Evolutionary conservation across 1,140 invertebrate genomes (phyloP).

Genomic region (Drosophila pseudoobscura): DNA sequence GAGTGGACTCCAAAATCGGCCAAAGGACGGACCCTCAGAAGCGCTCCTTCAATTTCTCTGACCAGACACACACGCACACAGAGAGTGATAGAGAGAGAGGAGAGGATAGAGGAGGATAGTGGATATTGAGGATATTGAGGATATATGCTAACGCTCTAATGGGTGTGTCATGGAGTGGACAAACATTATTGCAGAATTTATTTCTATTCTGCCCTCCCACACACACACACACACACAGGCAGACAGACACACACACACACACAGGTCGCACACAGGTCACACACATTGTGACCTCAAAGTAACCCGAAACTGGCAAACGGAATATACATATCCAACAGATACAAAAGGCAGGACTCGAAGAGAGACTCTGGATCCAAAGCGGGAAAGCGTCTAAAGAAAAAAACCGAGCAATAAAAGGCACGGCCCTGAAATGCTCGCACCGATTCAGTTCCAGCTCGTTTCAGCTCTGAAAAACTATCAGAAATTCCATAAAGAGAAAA

Average conservation of each 20-base stretch:
- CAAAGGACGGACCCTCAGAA: slow-evolving; percentile 42
- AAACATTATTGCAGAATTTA: slow-evolving; percentile 72
- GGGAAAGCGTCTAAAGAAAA: slow-evolving; percentile 41
- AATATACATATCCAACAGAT: background rate
- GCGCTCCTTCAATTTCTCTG: slow-evolving; percentile 9
- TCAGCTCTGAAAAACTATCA: slow-evolving; percentile 64
- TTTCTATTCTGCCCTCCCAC: slow-evolving; percentile 48
- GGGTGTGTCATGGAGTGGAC: slow-evolving; percentile 67
- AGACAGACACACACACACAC: background rate
- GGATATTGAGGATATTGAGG: slow-evolving; percentile 26
- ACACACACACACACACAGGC: too few species aligned
- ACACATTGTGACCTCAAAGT: slow-evolving; percentile 67
- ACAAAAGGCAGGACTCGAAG: slow-evolving; percentile 55
- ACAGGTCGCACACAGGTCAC: background rate
- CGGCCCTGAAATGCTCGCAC: slow-evolving; percentile 51
- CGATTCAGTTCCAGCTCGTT: slow-evolving; percentile 40
- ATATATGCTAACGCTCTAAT: slow-evolving; percentile 50
- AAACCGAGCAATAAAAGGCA: slow-evolving; percentile 67
- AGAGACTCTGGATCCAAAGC: slow-evolving; percentile 40
- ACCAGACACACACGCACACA: slow-evolving; percentile 18
- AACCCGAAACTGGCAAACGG: slow-evolving; percentile 67
- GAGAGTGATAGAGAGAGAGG: slow-evolving; percentile 7
- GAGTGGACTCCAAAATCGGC: slow-evolving; percentile 68
- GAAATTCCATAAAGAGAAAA: slow-evolving; percentile 49
- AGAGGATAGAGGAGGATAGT: slow-evolving; percentile 1